phyloP scores from a whole-genome alignment of 2,113 vertebrate genomes.

The Phrynosoma platyrhinos region DNA sequence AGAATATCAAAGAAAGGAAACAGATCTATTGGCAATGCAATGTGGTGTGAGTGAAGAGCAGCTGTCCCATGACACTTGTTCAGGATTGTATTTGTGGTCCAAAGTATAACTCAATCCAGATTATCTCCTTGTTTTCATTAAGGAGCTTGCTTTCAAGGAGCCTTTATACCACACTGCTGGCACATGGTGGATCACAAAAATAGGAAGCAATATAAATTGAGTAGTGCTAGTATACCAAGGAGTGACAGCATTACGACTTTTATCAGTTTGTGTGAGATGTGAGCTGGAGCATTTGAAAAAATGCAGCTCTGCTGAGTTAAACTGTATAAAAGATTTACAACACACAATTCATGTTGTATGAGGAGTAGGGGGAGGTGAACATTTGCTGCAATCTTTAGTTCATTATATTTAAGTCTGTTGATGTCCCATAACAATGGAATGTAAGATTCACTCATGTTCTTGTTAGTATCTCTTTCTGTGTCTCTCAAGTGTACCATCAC shows the following conservation, averaged over 20 bases:
- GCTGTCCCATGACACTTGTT: constrained; percentile 46
- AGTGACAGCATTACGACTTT: constrained; percentile 60
- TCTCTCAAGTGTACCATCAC: too few species aligned
- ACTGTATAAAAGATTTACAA: constrained; percentile 40
- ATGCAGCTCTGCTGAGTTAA: constrained; percentile 28
- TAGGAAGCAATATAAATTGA: constrained; percentile 52
- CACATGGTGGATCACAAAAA: constrained; percentile 47
- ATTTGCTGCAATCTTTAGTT: neutral
- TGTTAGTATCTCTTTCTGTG: too few species aligned
- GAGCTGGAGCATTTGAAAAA: constrained; percentile 51
- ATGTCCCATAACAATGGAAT: neutral
- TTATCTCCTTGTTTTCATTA: constrained; percentile 52
- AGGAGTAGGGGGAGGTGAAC: constrained; percentile 12
- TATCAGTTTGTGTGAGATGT: constrained; percentile 60
- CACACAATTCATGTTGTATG: constrained; percentile 14
- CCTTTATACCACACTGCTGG: constrained; percentile 46
- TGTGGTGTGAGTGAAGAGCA: constrained; percentile 15
- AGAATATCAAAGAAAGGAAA: constrained; percentile 47
- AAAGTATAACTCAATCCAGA: constrained; percentile 45
- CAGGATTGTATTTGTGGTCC: constrained; percentile 38
- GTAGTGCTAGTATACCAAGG: constrained; percentile 46
- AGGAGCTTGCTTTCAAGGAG: constrained; percentile 56
- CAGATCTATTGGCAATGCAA: constrained; percentile 15
- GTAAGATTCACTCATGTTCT: neutral
- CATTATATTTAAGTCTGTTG: constrained; percentile 4